Percentiles rank a stretch among this genome's conserved stretches.
Conservation (phyloP, 2,797 vertebrate genomes). For the Sebastes kiyomatsui region DNA sequence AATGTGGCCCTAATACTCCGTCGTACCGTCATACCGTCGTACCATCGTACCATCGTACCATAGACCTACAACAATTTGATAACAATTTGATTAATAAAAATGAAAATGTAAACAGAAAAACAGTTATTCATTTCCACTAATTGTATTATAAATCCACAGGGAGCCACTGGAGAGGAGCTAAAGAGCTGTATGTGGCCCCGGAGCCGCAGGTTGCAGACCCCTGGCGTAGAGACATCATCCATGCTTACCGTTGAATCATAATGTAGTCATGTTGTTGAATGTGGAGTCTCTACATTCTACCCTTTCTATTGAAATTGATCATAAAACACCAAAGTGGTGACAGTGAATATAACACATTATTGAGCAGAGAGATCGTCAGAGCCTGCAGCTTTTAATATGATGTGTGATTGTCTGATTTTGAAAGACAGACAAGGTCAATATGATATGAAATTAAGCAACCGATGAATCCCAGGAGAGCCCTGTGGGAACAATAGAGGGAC, state of each 20-base stretch:
- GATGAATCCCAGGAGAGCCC: conserved; percentile 6
- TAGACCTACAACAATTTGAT: no score
- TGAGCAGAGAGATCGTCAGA: background rate
- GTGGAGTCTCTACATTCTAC: background rate
- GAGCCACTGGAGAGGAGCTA: no score
- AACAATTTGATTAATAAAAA: no score
- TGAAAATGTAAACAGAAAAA: no score
- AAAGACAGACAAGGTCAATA: conserved; percentile 26
- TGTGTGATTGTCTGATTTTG: conserved; percentile 18
- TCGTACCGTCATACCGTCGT: no score
- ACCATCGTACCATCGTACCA: no score
- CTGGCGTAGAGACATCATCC: background rate
- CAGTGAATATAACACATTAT: background rate
- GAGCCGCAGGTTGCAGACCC: no score
- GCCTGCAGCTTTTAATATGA: background rate
- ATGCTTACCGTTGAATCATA: background rate
- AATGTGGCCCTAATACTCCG: no score
- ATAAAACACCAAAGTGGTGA: background rate
- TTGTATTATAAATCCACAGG: fast-evolving
- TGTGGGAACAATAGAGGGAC: background rate
- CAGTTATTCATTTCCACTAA: no score
- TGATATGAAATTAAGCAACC: conserved; percentile 18
- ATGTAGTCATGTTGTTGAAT: background rate
- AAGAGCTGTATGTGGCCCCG: fast-evolving
- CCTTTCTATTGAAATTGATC: background rate